Percentiles rank a stretch among this genome's conserved stretches.
These are phyloP conservation scores for Drosophila jambulina DNA, from an alignment of 1,140 invertebrate species.

Conservation along the genomic window DNA sequence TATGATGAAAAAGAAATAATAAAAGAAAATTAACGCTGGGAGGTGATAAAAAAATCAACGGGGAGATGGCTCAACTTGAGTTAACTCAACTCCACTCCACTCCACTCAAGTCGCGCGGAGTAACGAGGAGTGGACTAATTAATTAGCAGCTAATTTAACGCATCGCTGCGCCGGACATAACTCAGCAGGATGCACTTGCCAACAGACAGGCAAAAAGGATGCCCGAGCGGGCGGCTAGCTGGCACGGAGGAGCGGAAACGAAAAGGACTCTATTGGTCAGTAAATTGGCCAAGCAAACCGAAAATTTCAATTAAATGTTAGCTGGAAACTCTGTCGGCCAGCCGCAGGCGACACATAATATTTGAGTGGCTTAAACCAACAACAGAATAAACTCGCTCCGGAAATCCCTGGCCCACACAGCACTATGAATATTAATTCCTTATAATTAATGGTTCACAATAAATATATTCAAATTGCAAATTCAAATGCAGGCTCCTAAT, in stretches of 20 bases:
- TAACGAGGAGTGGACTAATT: slow-evolving; percentile 59
- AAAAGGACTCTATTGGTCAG: slow-evolving; percentile 3
- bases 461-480: not conserved
- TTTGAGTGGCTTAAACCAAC: slow-evolving; percentile 23
- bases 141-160: slow-evolving; percentile 81
- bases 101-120: slow-evolving; percentile 48
- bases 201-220: slow-evolving; percentile 24
- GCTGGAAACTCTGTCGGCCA: slow-evolving; percentile 16
- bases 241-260: not conserved
- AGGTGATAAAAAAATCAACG: slow-evolving; percentile 8
- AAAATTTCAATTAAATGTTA: slow-evolving; percentile 48
- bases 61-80: slow-evolving; percentile 38
- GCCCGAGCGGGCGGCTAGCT: not conserved
- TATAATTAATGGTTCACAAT: not conserved
- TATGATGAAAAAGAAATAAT: not conserved
- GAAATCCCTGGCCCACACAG: slow-evolving; percentile 3
- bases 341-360: slow-evolving; percentile 10
- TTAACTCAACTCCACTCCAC: slow-evolving; percentile 51
- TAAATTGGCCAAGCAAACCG: slow-evolving; percentile 19
- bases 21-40: not conserved
- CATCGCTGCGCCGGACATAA: slow-evolving; percentile 55
- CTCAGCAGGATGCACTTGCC: slow-evolving; percentile 61
- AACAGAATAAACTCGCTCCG: not conserved
- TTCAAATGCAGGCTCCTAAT: slow-evolving; percentile 4
- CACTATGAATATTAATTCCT: slow-evolving; percentile 19